These are phyloP conservation scores for Tubulanus polymorphus DNA, from an alignment of 2,888 invertebrate genomes.

Conservation along the genomic window DNA sequence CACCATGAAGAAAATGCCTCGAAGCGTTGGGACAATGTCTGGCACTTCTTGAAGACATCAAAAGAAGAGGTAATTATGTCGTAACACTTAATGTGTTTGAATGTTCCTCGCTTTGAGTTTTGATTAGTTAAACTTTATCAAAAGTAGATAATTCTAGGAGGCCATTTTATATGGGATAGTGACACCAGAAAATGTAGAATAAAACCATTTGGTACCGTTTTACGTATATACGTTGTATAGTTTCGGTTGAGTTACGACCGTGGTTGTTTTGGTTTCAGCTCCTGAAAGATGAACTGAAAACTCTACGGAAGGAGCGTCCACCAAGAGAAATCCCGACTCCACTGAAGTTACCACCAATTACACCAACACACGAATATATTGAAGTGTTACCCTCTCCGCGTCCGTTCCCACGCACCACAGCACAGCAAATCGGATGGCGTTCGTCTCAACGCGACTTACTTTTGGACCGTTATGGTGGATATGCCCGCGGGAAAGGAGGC, in stretches of 20 bases:
- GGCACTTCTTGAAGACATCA: constrained; percentile 43
- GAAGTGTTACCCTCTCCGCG: constrained; percentile 42
- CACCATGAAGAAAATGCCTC: constrained; percentile 36
- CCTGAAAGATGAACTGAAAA: constrained; percentile 49
- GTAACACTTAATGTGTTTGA: too few species aligned
- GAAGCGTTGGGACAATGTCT: constrained; percentile 42
- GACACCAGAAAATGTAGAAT: too few species aligned
- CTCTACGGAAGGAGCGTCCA: too few species aligned
- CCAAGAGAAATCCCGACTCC: constrained; percentile 26
- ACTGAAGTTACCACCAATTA: constrained; percentile 36
- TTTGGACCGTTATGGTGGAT: constrained; percentile 47
- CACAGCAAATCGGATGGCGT: constrained; percentile 47
- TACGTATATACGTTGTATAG: too few species aligned
- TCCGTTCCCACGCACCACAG: constrained; percentile 45
- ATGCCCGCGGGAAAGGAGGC: constrained; percentile 46
- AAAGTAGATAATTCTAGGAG: too few species aligned
- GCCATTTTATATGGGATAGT: too few species aligned
- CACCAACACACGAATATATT: constrained; percentile 45
- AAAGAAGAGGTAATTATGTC: constrained; percentile 41
- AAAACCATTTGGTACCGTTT: too few species aligned
- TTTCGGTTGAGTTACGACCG: too few species aligned
- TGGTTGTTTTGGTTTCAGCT: constrained; percentile 28
- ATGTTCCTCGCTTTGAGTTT: too few species aligned
- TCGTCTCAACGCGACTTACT: constrained; percentile 32
- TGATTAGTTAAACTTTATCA: too few species aligned